Percentiles rank a stretch among this genome's conserved stretches.
Evolutionary conservation across 1,140 invertebrate species (phyloP).

Genomic region (Protaetia brevitarsis): DNA sequence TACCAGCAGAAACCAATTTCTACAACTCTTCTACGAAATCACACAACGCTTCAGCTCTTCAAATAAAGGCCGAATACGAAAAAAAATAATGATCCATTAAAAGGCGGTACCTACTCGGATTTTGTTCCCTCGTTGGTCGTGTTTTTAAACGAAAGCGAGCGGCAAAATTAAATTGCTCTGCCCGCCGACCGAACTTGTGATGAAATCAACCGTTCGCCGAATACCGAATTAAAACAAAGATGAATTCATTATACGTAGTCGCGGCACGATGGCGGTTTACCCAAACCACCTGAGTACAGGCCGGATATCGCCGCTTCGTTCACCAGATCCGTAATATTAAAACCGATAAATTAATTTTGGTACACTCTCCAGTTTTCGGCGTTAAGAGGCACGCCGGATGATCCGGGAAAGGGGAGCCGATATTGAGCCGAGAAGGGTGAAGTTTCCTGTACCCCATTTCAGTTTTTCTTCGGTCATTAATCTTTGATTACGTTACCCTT

Average conservation of each 20-base stretch:
- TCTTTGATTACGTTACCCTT: conserved; percentile 3
- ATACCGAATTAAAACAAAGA: conserved; percentile 2
- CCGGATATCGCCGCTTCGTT: neutral
- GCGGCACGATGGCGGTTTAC: neutral
- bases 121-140: neutral
- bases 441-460: neutral
- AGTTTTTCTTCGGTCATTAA: neutral
- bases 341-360: conserved; percentile 1
- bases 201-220: neutral
- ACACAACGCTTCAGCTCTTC: neutral
- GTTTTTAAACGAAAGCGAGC: neutral
- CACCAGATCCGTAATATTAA: neutral
- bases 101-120: neutral
- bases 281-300: neutral
- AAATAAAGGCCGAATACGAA: neutral
- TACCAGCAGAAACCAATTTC: neutral
- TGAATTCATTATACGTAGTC: conserved; percentile 4
- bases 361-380: neutral
- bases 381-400: no score
- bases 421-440: neutral
- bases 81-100: neutral
- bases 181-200: neutral
- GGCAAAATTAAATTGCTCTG: neutral
- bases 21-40: neutral
- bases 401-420: neutral